Evolutionary conservation across 2,113 vertebrate genomes (phyloP).

Genomic region (Nanorana parkeri): DNA sequence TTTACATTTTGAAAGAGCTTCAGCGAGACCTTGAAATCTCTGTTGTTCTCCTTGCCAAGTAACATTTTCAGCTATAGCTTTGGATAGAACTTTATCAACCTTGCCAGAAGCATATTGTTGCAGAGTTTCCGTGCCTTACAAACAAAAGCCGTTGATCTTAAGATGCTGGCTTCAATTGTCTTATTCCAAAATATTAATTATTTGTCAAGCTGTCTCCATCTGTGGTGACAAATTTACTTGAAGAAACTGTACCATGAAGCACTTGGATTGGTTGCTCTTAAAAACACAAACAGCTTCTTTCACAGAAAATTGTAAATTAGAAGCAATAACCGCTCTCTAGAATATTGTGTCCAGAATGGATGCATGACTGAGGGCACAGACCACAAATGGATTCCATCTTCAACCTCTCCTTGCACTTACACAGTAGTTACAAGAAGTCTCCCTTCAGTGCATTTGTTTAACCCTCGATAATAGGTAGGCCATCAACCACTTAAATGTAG

Average conservation of each 20-base stretch:
- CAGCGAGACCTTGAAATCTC: constrained; percentile 39
- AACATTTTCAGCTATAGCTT: constrained; percentile 31
- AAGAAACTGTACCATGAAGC: neutral
- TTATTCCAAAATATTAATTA: constrained; percentile 4
- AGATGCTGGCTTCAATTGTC: neutral
- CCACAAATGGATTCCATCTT: too few relatives aligned
- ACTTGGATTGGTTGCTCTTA: neutral
- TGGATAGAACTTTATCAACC: constrained; percentile 36
- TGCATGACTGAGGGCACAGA: too few relatives aligned
- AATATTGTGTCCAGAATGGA: too few relatives aligned
- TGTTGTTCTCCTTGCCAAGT: constrained; percentile 28
- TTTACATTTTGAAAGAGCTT: constrained; percentile 47
- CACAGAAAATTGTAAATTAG: neutral
- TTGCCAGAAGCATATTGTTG: constrained; percentile 46
- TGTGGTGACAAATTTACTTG: neutral
- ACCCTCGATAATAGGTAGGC: too few relatives aligned
- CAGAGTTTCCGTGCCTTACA: constrained; percentile 8
- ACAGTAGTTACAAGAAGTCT: too few relatives aligned
- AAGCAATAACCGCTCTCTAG: neutral
- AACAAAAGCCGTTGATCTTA: constrained; percentile 37
- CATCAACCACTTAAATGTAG: too few relatives aligned
- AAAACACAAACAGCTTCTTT: neutral
- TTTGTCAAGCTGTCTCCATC: neutral
- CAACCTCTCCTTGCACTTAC: too few relatives aligned
- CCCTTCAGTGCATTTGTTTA: too few relatives aligned